phyloP scores from a whole-genome alignment of 2,888 invertebrate genomes.

The Entomobrya proxima region DNA sequence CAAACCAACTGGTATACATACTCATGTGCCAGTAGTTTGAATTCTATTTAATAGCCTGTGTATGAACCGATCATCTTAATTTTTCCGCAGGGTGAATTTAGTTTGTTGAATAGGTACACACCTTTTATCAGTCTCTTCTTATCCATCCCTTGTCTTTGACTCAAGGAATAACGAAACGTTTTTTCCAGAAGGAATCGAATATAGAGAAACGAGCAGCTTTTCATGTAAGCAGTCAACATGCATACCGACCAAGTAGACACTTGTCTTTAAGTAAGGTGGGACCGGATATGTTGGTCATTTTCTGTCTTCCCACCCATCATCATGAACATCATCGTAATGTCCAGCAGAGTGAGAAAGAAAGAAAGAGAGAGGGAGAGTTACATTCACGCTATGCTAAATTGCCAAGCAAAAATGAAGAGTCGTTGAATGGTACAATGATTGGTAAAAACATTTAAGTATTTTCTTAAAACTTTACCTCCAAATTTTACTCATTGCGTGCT shows the following conservation, averaged over 20 bases:
- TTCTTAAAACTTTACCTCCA: background rate
- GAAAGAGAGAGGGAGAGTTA: constrained; percentile 8
- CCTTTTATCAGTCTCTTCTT: background rate
- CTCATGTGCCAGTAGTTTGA: no score
- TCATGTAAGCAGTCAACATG: constrained; percentile 39
- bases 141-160: background rate
- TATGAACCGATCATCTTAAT: no score
- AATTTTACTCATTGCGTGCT: background rate
- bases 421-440: background rate
- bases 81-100: no score
- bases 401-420: constrained; percentile 10
- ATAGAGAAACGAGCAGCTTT: background rate
- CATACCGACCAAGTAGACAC: constrained; percentile 49
- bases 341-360: constrained; percentile 46
- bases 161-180: constrained; percentile 11
- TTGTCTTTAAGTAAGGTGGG: constrained; percentile 61
- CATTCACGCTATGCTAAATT: constrained; percentile 55
- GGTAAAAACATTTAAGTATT: background rate
- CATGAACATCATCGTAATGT: constrained; percentile 58
- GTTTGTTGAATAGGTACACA: background rate
- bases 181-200: constrained; percentile 31
- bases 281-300: constrained; percentile 69
- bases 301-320: constrained; percentile 63
- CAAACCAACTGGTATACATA: no score
- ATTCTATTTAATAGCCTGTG: no score